Evolutionary conservation across 2,113 vertebrate species (phyloP).

Genomic region (Harpagus bidentatus): DNA sequence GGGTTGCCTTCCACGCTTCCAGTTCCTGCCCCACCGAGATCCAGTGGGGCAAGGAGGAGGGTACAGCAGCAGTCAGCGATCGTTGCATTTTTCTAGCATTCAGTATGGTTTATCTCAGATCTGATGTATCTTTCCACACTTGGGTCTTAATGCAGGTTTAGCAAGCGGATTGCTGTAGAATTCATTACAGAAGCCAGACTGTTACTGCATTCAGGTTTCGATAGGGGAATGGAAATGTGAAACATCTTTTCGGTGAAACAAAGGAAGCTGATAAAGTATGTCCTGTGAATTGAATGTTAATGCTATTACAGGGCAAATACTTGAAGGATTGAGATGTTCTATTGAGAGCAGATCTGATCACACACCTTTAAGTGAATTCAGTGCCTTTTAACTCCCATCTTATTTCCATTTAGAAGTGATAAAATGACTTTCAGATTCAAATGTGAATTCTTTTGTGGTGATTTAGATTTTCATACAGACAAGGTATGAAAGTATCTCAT

Average conservation of each 20-base stretch:
- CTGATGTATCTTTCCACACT: neutral
- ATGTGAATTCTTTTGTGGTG: neutral
- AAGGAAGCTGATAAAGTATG: neutral
- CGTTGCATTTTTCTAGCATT: neutral
- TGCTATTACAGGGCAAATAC: neutral
- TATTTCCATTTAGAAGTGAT: slow-evolving; percentile 4
- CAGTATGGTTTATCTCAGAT: neutral
- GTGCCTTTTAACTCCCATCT: neutral
- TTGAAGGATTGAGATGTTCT: neutral
- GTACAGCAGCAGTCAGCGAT: rapidly evolving
- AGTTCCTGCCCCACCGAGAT: neutral
- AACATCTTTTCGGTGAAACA: neutral
- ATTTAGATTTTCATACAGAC: neutral
- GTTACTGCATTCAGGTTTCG: neutral
- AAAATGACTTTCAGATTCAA: neutral
- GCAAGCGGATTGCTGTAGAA: neutral
- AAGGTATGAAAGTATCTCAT: neutral
- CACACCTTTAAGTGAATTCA: neutral
- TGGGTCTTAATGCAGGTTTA: neutral
- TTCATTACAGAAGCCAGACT: neutral
- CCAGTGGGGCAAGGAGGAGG: neutral
- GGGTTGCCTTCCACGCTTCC: neutral
- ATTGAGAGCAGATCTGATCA: neutral
- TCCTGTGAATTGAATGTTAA: neutral
- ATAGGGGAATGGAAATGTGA: neutral